Percentiles rank a stretch among this genome's conserved stretches.
These are phyloP conservation scores for Leptatherina wallacei DNA, from an alignment of 2,797 vertebrate species.

Conservation along the genomic window DNA sequence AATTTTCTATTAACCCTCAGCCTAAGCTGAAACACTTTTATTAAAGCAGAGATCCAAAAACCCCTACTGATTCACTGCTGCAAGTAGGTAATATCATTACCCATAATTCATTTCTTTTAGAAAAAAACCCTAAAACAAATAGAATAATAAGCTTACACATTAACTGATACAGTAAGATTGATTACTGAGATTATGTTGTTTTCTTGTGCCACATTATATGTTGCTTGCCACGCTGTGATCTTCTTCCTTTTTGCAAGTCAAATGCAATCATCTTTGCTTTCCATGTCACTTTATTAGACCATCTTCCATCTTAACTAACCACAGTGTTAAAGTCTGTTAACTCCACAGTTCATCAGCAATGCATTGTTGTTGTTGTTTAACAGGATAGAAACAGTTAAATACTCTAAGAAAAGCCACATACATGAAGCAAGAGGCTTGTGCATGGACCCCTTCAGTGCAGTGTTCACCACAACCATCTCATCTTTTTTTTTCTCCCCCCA, in stretches of 20 bases:
- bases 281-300: constrained; percentile 43
- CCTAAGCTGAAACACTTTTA: constrained; percentile 49
- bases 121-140: constrained; percentile 43
- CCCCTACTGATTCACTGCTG: constrained; percentile 42
- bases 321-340: constrained; percentile 41
- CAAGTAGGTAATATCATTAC: constrained; percentile 55
- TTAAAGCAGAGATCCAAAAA: constrained; percentile 60
- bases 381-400: background rate
- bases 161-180: constrained; percentile 46
- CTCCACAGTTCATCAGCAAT: constrained; percentile 27
- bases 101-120: constrained; percentile 55
- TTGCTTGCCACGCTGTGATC: constrained; percentile 58
- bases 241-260: constrained; percentile 48
- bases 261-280: constrained; percentile 66
- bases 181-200: constrained; percentile 45
- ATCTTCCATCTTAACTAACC: constrained; percentile 65
- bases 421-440: constrained; percentile 63
- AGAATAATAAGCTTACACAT: constrained; percentile 42
- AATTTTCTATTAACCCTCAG: constrained; percentile 59
- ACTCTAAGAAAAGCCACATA: constrained; percentile 42
- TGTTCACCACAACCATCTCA: constrained; percentile 52
- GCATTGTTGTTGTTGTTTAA: constrained; percentile 33
- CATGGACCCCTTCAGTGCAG: constrained; percentile 53
- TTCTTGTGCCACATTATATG: constrained; percentile 56
- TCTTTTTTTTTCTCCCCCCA: constrained; percentile 14